Conservation (phyloP, 30 jellyfish, hydroid and myxozoan species). For the Rhopilema esculentum region DNA sequence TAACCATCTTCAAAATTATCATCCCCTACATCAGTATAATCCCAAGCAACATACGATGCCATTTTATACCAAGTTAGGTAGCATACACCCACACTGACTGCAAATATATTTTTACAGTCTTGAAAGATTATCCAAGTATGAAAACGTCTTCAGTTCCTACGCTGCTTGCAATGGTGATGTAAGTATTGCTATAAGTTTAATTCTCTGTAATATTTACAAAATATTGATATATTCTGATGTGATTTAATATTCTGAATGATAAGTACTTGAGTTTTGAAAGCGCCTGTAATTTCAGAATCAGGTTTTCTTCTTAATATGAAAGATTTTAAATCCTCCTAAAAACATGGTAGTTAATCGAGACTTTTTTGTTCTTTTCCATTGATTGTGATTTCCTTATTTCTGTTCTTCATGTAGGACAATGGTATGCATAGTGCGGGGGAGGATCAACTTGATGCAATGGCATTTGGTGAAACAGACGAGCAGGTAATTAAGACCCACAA, state of each 20-base stretch:
- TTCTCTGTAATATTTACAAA: background rate
- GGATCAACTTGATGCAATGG: background rate
- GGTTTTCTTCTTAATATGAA: too few species aligned
- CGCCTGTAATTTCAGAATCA: too few species aligned
- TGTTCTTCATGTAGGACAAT: background rate
- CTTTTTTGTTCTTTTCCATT: background rate
- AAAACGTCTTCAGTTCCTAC: constrained; percentile 40
- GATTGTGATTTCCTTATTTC: background rate
- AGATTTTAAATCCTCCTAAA: too few species aligned
- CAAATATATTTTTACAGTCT: constrained; percentile 14
- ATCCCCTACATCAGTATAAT: too few species aligned
- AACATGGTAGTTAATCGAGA: too few species aligned
- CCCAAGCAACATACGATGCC: too few species aligned
- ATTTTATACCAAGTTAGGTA: too few species aligned
- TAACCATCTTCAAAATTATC: too few species aligned
- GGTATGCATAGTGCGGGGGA: background rate
- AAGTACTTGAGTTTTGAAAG: too few species aligned
- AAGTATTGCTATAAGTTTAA: background rate
- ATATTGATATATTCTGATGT: too few species aligned
- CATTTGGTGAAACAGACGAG: constrained; percentile 22
- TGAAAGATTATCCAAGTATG: constrained; percentile 58
- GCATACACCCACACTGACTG: background rate
- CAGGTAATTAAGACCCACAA: constrained; percentile 27
- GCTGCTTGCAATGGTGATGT: constrained; percentile 50
- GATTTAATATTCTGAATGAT: too few species aligned